phyloP scores from a whole-genome alignment of 2,888 invertebrate species.

The Lepidocyrtoides sp. region DNA sequence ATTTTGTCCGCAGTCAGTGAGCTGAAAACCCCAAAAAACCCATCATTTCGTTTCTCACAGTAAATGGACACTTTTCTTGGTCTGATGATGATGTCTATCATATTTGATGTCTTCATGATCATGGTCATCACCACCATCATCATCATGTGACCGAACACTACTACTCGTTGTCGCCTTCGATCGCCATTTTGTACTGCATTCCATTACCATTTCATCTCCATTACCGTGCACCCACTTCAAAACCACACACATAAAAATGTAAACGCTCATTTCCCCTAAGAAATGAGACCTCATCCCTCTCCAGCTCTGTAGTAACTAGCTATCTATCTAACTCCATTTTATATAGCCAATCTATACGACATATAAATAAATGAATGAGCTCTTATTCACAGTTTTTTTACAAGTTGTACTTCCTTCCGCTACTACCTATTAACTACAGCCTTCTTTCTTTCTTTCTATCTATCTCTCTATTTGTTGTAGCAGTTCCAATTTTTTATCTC shows the following conservation, averaged over 20 bases:
- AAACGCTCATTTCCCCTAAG: constrained; percentile 23
- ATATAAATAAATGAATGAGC: constrained; percentile 11
- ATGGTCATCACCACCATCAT: constrained; percentile 39
- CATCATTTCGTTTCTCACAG: neutral
- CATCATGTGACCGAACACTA: too few relatives aligned
- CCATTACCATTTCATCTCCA: constrained; percentile 29
- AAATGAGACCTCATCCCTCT: neutral
- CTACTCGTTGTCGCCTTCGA: neutral
- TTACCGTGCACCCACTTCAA: constrained; percentile 6
- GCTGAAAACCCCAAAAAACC: too few relatives aligned
- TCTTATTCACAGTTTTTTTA: neutral
- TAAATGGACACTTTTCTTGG: neutral
- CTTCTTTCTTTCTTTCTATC: constrained; percentile 2
- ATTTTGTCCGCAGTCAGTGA: too few relatives aligned
- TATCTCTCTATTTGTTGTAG: too few relatives aligned
- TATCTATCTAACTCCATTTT: too few relatives aligned
- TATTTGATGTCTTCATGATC: constrained; percentile 48
- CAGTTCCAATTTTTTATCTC: neutral
- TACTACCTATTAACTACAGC: neutral
- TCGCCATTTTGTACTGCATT: constrained; percentile 19
- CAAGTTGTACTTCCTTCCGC: constrained; percentile 17
- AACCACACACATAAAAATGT: constrained; percentile 21
- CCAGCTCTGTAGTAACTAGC: constrained; percentile 20
- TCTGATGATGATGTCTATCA: constrained; percentile 30
- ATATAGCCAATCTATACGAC: neutral